Evolutionary conservation across 2,113 vertebrate genomes (phyloP).

Genomic region (Callocephalon fimbriatum): DNA sequence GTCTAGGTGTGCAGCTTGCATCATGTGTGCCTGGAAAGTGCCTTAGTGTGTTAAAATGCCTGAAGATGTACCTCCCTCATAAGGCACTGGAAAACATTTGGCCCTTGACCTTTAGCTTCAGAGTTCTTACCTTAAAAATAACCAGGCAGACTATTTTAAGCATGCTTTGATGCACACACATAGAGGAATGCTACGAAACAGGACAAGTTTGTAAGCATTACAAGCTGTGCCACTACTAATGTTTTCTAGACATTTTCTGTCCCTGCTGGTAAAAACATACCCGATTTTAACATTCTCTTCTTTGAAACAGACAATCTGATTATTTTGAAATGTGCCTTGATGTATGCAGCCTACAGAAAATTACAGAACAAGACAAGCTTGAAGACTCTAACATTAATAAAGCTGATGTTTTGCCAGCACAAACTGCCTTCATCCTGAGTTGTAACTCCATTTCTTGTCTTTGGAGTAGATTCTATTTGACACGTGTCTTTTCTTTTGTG

Average conservation of each 20-base stretch:
- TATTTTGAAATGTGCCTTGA: not conserved
- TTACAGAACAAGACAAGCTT: slow-evolving; percentile 6
- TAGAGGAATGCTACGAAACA: not conserved
- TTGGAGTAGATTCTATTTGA: not conserved
- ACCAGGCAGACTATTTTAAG: not conserved
- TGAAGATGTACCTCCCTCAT: not conserved
- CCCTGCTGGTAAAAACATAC: not conserved
- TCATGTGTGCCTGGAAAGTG: not conserved
- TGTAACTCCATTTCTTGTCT: not conserved
- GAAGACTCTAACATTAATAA: slow-evolving; percentile 27
- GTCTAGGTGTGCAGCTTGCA: not conserved
- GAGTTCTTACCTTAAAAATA: not conserved
- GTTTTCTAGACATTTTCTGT: not conserved
- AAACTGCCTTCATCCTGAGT: not conserved
- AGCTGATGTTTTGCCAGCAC: not conserved
- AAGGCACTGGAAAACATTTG: not conserved
- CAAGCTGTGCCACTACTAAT: not conserved
- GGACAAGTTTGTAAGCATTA: not conserved
- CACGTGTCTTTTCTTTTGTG: accelerated
- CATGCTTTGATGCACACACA: not conserved
- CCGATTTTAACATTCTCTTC: not conserved
- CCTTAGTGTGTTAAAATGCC: not conserved
- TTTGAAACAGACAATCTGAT: slow-evolving; percentile 17
- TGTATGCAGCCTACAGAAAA: not conserved
- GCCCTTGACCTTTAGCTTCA: not conserved